These are phyloP conservation scores for Tragopan temminckii DNA, from an alignment of 2,797 vertebrate genomes.

Conservation along the genomic window DNA sequence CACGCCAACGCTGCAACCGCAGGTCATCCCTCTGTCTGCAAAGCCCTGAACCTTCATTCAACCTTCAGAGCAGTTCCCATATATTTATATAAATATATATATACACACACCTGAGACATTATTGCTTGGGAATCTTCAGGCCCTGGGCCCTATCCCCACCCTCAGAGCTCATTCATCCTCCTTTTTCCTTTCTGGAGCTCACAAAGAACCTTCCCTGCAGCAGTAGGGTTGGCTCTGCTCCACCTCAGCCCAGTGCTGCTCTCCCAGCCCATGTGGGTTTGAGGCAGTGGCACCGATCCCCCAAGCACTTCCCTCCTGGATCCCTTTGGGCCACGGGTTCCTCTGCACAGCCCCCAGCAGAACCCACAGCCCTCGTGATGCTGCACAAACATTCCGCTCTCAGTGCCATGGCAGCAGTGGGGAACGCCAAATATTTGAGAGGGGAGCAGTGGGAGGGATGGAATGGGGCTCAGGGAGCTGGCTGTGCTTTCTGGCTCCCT, in stretches of 20 bases:
- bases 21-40: background rate
- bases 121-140: slow-evolving; percentile 9
- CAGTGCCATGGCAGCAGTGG: background rate
- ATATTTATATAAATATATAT: background rate
- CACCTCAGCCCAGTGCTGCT: background rate
- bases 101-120: background rate
- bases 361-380: background rate
- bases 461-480: background rate
- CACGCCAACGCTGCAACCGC: background rate
- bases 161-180: background rate
- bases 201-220: slow-evolving; percentile 18
- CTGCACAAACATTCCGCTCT: background rate
- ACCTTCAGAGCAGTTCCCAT: background rate
- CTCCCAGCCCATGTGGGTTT: background rate
- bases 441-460: background rate
- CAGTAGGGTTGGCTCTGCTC: background rate
- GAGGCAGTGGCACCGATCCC: background rate
- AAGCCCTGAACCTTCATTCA: background rate
- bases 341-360: background rate
- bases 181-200: background rate
- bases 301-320: background rate
- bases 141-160: slow-evolving; percentile 7
- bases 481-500: background rate
- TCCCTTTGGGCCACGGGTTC: rapidly evolving
- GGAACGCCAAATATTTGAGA: rapidly evolving